Conservation (phyloP, 2,797 vertebrate genomes). For the Melanotaenia boesemani region DNA sequence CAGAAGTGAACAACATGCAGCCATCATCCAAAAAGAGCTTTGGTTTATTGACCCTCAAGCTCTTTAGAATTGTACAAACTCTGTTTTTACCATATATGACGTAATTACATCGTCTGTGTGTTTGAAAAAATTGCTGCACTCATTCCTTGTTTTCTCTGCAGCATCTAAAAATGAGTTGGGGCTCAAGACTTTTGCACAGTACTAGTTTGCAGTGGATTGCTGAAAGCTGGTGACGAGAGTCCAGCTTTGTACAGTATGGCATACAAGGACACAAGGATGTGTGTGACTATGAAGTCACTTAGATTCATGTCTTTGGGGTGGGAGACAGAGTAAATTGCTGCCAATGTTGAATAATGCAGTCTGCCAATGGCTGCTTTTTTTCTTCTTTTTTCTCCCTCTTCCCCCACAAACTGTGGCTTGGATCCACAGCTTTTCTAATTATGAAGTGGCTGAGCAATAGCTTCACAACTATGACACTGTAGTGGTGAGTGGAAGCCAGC, state of each 20-base stretch:
- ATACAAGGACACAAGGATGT: constrained; percentile 39
- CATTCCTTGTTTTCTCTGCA: not conserved
- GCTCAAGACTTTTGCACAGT: not conserved
- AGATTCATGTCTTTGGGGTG: constrained; percentile 71
- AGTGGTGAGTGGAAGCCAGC: constrained; percentile 40
- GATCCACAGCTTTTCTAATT: constrained; percentile 75
- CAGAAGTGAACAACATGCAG: not conserved
- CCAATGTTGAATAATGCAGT: constrained; percentile 77
- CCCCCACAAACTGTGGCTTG: constrained; percentile 67
- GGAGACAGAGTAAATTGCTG: constrained; percentile 67
- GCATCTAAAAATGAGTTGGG: not conserved
- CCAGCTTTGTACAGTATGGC: constrained; percentile 49
- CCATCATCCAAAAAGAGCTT: not conserved
- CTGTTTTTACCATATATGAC: not conserved
- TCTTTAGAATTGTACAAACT: not conserved
- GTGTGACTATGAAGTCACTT: constrained; percentile 71
- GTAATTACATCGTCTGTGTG: not conserved
- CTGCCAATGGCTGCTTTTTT: constrained; percentile 64
- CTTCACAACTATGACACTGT: constrained; percentile 57
- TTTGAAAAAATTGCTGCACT: not conserved
- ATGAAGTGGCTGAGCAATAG: constrained; percentile 72
- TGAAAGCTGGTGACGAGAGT: constrained; percentile 52
- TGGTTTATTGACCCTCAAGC: not conserved
- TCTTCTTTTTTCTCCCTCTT: constrained; percentile 9
- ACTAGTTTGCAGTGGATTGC: constrained; percentile 11